Evolutionary conservation across 2,113 vertebrate species (phyloP).

Genomic region (Clarias batrachus): DNA sequence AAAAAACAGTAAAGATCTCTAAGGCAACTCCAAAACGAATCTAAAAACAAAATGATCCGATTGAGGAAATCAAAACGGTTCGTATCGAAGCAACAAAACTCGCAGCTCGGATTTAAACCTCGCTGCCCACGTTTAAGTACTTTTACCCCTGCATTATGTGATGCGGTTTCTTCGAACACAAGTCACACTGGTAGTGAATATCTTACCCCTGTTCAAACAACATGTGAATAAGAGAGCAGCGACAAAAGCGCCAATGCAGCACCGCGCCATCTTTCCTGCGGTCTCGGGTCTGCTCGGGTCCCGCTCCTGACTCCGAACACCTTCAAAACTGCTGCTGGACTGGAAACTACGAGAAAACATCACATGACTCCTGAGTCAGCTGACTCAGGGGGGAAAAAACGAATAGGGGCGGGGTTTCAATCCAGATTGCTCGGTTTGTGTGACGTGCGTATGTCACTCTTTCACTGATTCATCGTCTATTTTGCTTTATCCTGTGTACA

Average conservation of each 20-base stretch:
- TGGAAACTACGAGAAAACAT: background rate
- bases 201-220: constrained; percentile 21
- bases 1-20: background rate
- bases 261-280: constrained; percentile 24
- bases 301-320: background rate
- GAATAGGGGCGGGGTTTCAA: background rate
- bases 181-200: background rate
- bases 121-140: no score
- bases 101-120: background rate
- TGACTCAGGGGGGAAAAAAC: constrained; percentile 41
- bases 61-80: background rate
- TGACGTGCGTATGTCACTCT: no score
- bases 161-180: background rate
- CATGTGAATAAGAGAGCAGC: background rate
- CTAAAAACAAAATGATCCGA: background rate
- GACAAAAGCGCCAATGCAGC: background rate
- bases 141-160: background rate
- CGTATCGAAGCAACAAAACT: background rate
- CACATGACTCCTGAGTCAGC: constrained; percentile 66
- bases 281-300: background rate
- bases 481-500: no score
- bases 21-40: background rate
- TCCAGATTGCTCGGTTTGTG: no score
- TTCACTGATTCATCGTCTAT: no score
- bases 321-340: background rate